Evolutionary conservation across 2,797 vertebrate species (phyloP), one percentile per base, ranked within the genome.

Genomic region (Halcyon leucocephala): DNA sequence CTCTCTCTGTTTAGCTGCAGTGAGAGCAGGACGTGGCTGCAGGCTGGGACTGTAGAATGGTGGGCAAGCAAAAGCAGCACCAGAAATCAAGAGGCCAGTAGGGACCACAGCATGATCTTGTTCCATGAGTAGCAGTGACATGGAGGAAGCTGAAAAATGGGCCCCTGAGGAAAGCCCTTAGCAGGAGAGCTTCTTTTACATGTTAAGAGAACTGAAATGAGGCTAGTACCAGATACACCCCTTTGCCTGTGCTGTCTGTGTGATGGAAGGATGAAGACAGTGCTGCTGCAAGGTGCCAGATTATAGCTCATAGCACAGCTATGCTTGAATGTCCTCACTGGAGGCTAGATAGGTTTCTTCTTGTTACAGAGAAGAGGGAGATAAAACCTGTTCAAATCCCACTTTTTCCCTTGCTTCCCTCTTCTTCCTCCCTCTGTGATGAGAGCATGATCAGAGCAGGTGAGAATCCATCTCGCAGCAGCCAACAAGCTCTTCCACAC

Each of bases 231-330:
- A 62, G 41, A 24, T 31, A 28, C 4, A 13, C 18, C 24, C 49
- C 29, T 28, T 19, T 93, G 49, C 10, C 44, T 89, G 29, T 41
- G 57, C 17, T 64, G 37, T 39, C 18, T 57, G 37, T 49, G 20
- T 1, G 31, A 31, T 29, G 19, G 78, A 52, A 37, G 31, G 24
- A 57, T 28, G 44, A 42, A 89, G 28, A 48, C 5, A 52, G 46
- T 17, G 5, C 37, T 93, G 73, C 77, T 93, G 54, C 19, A 57
- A 58, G 24, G 14, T 90, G 83, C 80, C 81, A 88, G 55, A n/a
- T 72, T 13, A 29, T 7, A 79, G 73, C 49, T 86, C 90, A 79
- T 11, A 55, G 72, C 64, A 77, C 46, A 94, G 35, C 64, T 95
- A 49, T 86, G 81, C 78, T 72, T 89, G 35, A 73, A 11, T 70